Evolutionary conservation across 2,797 vertebrate species (phyloP).

Genomic region (Podargus strigoides): DNA sequence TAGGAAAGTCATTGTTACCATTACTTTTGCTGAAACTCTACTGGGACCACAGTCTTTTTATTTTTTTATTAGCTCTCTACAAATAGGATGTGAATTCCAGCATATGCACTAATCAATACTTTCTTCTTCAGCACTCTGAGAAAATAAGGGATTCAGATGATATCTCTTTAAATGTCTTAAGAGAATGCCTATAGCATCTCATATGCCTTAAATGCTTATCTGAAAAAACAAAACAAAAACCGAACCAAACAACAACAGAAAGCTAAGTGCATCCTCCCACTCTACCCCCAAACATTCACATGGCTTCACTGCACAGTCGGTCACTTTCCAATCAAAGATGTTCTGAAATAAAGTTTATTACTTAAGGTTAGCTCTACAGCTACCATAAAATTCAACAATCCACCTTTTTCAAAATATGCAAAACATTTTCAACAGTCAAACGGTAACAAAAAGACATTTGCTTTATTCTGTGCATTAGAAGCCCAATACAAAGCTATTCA

Average conservation of each 20-base stretch:
- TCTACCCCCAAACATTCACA: background rate
- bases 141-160: conserved; percentile 65
- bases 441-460: background rate
- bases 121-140: conserved; percentile 66
- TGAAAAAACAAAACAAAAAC: background rate
- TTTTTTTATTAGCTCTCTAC: conserved; percentile 66
- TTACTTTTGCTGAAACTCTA: conserved; percentile 59
- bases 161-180: conserved; percentile 49
- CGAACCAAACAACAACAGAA: background rate
- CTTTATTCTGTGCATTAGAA: background rate
- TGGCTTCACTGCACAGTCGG: background rate
- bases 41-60: conserved; percentile 53
- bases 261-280: background rate
- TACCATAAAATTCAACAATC: background rate
- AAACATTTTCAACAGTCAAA: background rate
- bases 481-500: background rate
- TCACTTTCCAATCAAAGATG: background rate
- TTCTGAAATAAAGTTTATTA: background rate
- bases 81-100: conserved; percentile 51
- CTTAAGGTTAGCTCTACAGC: background rate
- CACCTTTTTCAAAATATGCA: background rate
- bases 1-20: conserved; percentile 51
- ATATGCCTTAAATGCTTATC: conserved; percentile 30
- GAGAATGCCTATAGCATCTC: conserved; percentile 46
- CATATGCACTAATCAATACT: conserved; percentile 63